Base-by-base conservation (phyloP, 2,888 invertebrate species). In the Sinohyriopsis cumingii region DNA sequence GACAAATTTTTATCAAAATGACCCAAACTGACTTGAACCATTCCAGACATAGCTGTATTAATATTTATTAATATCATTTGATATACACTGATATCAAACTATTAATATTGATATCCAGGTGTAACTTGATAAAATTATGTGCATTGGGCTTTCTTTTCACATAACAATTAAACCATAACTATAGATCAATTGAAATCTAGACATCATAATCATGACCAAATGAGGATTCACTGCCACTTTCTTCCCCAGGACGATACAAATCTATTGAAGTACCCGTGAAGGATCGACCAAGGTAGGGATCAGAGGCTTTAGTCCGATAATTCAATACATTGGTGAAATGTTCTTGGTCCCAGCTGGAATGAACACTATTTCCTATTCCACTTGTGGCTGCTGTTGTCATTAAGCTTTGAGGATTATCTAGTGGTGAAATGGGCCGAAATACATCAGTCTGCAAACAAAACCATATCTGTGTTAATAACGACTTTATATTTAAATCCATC, bases 301-400 rank as follows among this genome's bases (percentile, higher is more conserved):
- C 68, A 19, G 73, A 67, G 19, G 59, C 55, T 28, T 63, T 25
- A 45, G 45, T 45, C 45, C 45, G 45, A 45, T 45, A 45, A 45
- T 15, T 45, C 45, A 45, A 45, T 45, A 45, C 45, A 45, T 45
- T 15, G 0, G 45, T 3, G 15, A 45, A 45, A 45, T 67, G 71
- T n/a, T 78, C 70, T 18, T 75, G 67, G 59, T 73, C 79, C 76
- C 78, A 79, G 65, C 71, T 76, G 7, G 77, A 75, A 67, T 78
- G 72, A 18, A 75, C 64, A 54, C 76, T 77, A 55, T 69, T 73
- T 3, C 75, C 79, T 22, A 76, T 62, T 6, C 75, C 78, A 67
- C 80, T 78, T 4, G 73, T 75, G 9, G 72, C 72, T 12, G 65
- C 69, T 19, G 71, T 45, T 45, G 45, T 15, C 45, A 45, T 62